Conservation (phyloP, 23 tunicate genomes). For the Trididemnum nubilum region DNA sequence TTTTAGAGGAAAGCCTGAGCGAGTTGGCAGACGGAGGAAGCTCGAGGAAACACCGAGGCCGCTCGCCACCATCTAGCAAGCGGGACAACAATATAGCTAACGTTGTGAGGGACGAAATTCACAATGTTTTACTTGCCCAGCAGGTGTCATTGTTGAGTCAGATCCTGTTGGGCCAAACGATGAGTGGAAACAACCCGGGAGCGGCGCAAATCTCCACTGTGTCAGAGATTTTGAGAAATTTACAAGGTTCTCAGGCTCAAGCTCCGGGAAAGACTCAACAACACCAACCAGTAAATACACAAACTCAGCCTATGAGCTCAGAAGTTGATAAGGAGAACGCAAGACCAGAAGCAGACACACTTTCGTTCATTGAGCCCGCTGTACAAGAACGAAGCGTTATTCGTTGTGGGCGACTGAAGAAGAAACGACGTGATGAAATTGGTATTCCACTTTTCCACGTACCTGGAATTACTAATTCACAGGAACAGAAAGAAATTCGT, state of each 20-base stretch:
- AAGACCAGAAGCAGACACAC: background rate
- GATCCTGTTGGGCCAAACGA: conserved; percentile 68
- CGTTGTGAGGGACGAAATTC: conserved; percentile 73
- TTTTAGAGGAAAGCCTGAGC: conserved; percentile 23
- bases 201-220: conserved; percentile 7
- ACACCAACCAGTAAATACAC: background rate
- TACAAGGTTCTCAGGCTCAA: background rate
- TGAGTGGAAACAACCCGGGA: conserved; percentile 30
- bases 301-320: background rate
- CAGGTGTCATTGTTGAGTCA: conserved; percentile 89
- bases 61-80: background rate
- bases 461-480: conserved; percentile 53
- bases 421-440: background rate
- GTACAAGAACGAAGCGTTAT: background rate
- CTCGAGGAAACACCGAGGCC: background rate
- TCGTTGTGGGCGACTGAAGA: background rate
- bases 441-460: conserved; percentile 65
- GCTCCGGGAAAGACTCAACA: no score
- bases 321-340: conserved; percentile 10
- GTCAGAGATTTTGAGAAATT: background rate
- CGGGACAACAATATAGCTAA: conserved; percentile 29
- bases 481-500: conserved; percentile 36
- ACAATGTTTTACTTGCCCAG: conserved; percentile 87
- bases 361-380: background rate
- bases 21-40: conserved; percentile 67